Conservation (phyloP, 2,113 vertebrate genomes). For the Laticauda colubrina region DNA sequence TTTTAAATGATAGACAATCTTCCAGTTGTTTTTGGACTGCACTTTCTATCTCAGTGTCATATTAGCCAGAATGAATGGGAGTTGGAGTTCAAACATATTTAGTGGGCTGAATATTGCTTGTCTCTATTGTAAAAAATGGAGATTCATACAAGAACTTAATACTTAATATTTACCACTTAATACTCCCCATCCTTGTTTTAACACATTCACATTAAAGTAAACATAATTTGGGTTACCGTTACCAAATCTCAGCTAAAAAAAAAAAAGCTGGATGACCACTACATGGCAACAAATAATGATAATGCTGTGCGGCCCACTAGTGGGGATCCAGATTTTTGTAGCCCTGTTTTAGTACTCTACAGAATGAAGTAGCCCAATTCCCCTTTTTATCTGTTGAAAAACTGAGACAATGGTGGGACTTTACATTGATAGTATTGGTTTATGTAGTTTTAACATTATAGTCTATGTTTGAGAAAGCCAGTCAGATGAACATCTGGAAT, state of each 20-base stretch:
- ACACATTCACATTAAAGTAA: neutral
- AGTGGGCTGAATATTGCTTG: neutral
- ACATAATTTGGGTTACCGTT: neutral
- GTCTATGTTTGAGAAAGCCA: neutral
- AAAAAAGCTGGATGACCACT: neutral
- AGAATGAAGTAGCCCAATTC: neutral
- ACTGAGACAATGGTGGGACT: neutral
- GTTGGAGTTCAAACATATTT: neutral
- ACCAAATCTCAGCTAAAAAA: neutral
- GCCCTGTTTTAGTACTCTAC: neutral
- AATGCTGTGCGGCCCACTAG: neutral
- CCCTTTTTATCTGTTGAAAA: neutral
- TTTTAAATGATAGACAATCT: neutral
- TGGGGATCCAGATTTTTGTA: neutral
- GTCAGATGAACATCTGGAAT: neutral
- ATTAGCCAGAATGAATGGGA: neutral
- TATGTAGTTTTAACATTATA: slow-evolving; percentile 1
- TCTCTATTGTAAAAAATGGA: neutral
- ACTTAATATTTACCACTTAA: neutral
- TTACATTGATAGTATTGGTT: neutral
- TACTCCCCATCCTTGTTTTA: neutral
- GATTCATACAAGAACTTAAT: neutral
- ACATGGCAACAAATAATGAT: neutral
- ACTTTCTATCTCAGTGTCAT: neutral
- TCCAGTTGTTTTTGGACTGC: neutral